A percentile compares a stretch with the other conserved stretches of the same genome.
These are phyloP conservation scores for Salticus scenicus DNA, from an alignment of 2,888 invertebrate genomes.

Conservation along the genomic window DNA sequence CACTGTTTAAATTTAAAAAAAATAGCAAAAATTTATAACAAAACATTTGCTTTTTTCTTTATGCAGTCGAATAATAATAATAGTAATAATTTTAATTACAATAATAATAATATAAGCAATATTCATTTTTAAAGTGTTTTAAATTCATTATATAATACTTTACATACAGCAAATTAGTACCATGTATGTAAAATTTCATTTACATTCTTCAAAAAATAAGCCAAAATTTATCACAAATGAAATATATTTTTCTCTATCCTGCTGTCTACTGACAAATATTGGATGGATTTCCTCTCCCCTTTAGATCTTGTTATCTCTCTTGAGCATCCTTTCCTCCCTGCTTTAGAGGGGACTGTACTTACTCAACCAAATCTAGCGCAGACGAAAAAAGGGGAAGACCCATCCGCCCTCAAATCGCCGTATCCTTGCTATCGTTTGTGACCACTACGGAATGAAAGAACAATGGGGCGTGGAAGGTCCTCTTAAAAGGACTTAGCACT, in stretches of 20 bases:
- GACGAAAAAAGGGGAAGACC: background rate
- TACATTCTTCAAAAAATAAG: too few species aligned
- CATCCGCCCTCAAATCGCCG: background rate
- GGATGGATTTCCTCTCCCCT: background rate
- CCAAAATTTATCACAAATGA: too few species aligned
- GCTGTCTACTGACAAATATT: background rate
- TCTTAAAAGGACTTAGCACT: background rate
- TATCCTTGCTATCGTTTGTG: constrained; percentile 5
- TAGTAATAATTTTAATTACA: too few species aligned
- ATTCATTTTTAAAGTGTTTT: too few species aligned
- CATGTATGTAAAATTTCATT: too few species aligned
- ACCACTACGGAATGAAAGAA: constrained; percentile 7
- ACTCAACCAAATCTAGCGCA: background rate
- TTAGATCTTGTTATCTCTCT: background rate
- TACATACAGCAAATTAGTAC: too few species aligned
- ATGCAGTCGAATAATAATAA: too few species aligned
- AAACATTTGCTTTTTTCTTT: too few species aligned
- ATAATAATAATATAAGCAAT: too few species aligned
- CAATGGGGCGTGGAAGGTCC: constrained; percentile 11
- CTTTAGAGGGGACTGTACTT: background rate
- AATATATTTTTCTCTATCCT: background rate
- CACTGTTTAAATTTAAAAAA: too few species aligned
- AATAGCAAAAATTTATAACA: too few species aligned
- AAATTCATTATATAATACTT: too few species aligned
- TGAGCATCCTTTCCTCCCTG: background rate